phyloP scores from a whole-genome alignment of 2,797 vertebrate species.

The Gymnodraco acuticeps region DNA sequence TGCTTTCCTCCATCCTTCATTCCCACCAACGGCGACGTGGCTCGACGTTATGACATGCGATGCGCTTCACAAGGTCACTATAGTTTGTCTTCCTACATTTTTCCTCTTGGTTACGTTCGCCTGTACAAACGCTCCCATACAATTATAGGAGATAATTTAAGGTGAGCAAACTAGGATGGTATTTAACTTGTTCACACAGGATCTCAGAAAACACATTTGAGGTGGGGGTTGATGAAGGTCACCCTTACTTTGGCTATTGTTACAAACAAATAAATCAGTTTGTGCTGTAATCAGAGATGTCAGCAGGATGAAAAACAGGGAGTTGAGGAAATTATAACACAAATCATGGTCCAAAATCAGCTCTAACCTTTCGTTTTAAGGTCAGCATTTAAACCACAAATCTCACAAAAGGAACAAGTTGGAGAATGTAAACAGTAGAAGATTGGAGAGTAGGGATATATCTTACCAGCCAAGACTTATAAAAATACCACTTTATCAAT shows the following conservation, averaged over 20 bases:
- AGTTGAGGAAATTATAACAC: slow-evolving; percentile 35
- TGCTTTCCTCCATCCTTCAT: slow-evolving; percentile 54
- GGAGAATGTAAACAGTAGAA: not conserved
- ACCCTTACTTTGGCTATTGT: slow-evolving; percentile 23
- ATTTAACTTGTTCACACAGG: slow-evolving; percentile 63
- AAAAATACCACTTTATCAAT: slow-evolving; percentile 7
- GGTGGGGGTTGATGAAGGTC: slow-evolving; percentile 20
- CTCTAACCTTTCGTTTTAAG: slow-evolving; percentile 6
- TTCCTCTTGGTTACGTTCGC: slow-evolving; percentile 58
- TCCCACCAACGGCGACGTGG: slow-evolving; percentile 55
- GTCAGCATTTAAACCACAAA: slow-evolving; percentile 20
- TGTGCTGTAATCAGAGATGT: slow-evolving; percentile 22
- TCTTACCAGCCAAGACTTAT: not conserved
- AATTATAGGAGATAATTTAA: slow-evolving; percentile 60
- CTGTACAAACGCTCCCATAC: slow-evolving; percentile 54
- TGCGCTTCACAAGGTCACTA: slow-evolving; percentile 41
- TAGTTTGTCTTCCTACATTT: slow-evolving; percentile 68
- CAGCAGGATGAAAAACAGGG: slow-evolving; percentile 22
- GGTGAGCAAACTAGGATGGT: slow-evolving; percentile 66
- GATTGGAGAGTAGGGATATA: not conserved
- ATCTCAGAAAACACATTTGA: slow-evolving; percentile 42
- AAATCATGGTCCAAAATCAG: slow-evolving; percentile 19
- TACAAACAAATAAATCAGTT: slow-evolving; percentile 45
- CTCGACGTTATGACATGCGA: slow-evolving; percentile 59
- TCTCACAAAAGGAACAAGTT: not conserved